phyloP scores from a whole-genome alignment of 1,140 invertebrate species.

The Oryctes rhinoceros region DNA sequence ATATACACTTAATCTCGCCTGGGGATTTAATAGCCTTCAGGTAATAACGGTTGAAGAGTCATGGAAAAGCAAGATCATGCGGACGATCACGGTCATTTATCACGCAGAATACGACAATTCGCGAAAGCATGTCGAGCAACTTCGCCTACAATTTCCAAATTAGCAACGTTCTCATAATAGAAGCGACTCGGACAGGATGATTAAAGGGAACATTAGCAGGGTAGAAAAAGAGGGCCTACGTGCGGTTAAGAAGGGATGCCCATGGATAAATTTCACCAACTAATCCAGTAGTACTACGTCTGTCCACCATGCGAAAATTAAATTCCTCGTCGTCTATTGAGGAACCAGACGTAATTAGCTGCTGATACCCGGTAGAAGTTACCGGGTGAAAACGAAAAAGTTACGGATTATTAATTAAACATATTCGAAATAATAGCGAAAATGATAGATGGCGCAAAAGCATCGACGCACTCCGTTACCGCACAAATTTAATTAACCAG shows the following conservation, averaged over 20 bases:
- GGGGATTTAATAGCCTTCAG: no score
- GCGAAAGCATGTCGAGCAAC: background rate
- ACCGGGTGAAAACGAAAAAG: background rate
- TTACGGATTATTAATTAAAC: background rate
- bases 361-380: background rate
- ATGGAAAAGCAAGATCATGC: background rate
- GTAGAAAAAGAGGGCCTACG: background rate
- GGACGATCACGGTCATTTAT: background rate
- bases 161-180: conserved; percentile 18
- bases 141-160: background rate
- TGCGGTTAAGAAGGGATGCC: background rate
- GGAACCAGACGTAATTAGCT: background rate
- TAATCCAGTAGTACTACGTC: background rate
- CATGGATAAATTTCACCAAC: conserved; percentile 1
- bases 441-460: no score
- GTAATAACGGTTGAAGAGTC: no score
- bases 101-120: background rate
- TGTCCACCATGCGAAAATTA: conserved; percentile 14
- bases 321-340: background rate
- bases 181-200: conserved; percentile 8
- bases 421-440: background rate
- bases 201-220: conserved; percentile 15
- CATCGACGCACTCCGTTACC: no score
- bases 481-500: no score
- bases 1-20: no score